Base-by-base conservation (phyloP, 1,140 invertebrate species). In the Halyomorpha halys region DNA sequence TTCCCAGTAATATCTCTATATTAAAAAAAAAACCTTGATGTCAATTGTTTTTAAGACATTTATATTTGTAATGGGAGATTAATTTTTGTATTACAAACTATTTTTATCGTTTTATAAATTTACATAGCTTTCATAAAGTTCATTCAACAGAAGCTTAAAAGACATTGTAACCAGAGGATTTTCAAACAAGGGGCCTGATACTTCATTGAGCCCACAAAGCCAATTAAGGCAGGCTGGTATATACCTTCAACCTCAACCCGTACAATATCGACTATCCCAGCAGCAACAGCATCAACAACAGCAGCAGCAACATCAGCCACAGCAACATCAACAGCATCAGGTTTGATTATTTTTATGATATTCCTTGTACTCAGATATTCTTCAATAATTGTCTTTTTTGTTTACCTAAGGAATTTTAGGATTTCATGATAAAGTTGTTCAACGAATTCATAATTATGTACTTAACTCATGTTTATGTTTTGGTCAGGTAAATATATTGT, bases 111-210 rank as follows among this genome's bases (percentile, higher is more conserved):
- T n/a, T n/a, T 30, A 30, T 30, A 30, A 30, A 30, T 30, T 30
- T 30, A 30, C 27, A 30, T 30, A 30, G 27, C 27, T 30, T 30
- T 4, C 27, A 30, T 30, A 30, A 30, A 30, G 27, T 23, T 56
- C 19, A 23, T 56, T 56, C 13, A 23, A 23, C 23, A 85, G 89
- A 71, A 86, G 87, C 21, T 82, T 91, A 62, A 90, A 89, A 77
- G 87, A 89, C 72, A 89, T 90, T 79, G 87, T 91, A 70, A 88
- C 86, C 6, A 88, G 84, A 74, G 83, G 84, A 71, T 90, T 91
- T 72, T 59, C 62, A 14, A 63, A 62, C 47, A 59, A 16, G 23
- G 45, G 44, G 53, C 30, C 61, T 18, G 44, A 53, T 15, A 64
- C 63, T 14, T 13, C 59, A 16, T 47, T 70, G 21, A 71, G 70